Evolutionary conservation across 2,797 vertebrate genomes (phyloP).

Genomic region (Centropyge bicolor): DNA sequence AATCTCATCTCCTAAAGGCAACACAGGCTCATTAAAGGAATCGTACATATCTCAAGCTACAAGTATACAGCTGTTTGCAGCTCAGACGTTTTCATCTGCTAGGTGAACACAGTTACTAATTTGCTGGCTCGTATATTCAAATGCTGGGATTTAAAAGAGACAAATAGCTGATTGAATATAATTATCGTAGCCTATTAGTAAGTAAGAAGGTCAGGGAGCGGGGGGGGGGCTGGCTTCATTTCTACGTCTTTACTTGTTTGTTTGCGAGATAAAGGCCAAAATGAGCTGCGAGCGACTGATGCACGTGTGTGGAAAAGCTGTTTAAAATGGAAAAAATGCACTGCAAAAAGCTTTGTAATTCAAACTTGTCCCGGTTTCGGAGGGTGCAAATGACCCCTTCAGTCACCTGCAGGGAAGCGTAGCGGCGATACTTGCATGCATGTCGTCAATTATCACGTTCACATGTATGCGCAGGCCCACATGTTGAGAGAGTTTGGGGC

Average conservation of each 20-base stretch:
- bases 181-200: conserved; percentile 10
- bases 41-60: neutral
- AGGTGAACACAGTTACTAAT: conserved; percentile 33
- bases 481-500: conserved; percentile 27
- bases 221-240: conserved; percentile 8
- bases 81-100: conserved; percentile 25
- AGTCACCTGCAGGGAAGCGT: conserved; percentile 9
- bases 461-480: neutral
- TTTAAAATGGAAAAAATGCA: neutral
- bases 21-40: conserved; percentile 35
- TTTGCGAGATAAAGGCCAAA: conserved; percentile 18
- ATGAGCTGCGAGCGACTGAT: conserved; percentile 1
- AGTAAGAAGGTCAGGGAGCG: neutral
- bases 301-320: conserved; percentile 17
- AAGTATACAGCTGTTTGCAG: conserved; percentile 11
- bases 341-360: neutral
- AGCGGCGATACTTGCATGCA: conserved; percentile 16
- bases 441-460: conserved; percentile 29
- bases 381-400: conserved; percentile 6
- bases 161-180: conserved; percentile 4
- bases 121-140: conserved; percentile 31
- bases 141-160: conserved; percentile 10
- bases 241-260: conserved; percentile 26
- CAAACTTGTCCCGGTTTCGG: neutral
- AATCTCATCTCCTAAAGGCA: conserved; percentile 35